These are phyloP conservation scores for Sesia bembeciformis DNA, from an alignment of 2,888 invertebrate species.

Conservation along the genomic window DNA sequence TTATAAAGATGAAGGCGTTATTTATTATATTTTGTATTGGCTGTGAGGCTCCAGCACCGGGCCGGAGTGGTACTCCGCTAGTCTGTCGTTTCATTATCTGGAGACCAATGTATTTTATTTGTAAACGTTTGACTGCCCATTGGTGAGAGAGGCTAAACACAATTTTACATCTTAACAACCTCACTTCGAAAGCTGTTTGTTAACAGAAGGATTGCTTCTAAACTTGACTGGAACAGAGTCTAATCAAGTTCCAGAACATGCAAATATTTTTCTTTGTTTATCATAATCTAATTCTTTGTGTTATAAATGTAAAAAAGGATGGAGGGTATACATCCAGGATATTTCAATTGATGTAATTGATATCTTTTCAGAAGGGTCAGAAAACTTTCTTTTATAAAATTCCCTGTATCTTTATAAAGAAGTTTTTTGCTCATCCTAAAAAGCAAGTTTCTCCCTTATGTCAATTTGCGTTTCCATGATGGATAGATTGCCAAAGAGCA, in stretches of 20 bases:
- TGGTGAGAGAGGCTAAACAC: slow-evolving; percentile 21
- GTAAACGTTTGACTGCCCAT: slow-evolving; percentile 27
- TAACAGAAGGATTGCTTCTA: neutral
- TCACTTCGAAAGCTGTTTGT: neutral
- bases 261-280: too few relatives aligned
- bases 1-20: neutral
- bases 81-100: slow-evolving; percentile 64
- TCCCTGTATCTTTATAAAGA: too few relatives aligned
- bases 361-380: too few relatives aligned
- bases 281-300: too few relatives aligned
- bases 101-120: slow-evolving; percentile 69
- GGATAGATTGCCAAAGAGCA: too few relatives aligned
- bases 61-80: neutral
- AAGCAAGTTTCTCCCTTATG: too few relatives aligned
- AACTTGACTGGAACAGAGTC: neutral
- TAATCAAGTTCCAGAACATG: neutral
- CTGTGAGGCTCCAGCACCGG: neutral
- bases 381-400: too few relatives aligned
- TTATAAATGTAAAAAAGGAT: too few relatives aligned
- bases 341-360: too few relatives aligned
- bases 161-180: neutral
- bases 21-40: neutral
- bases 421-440: too few relatives aligned
- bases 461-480: too few relatives aligned
- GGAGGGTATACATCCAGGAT: too few relatives aligned